Evolutionary conservation across 2,888 invertebrate genomes (phyloP), one percentile per base, ranked within the genome.

Genomic region (Arge pagana): DNA sequence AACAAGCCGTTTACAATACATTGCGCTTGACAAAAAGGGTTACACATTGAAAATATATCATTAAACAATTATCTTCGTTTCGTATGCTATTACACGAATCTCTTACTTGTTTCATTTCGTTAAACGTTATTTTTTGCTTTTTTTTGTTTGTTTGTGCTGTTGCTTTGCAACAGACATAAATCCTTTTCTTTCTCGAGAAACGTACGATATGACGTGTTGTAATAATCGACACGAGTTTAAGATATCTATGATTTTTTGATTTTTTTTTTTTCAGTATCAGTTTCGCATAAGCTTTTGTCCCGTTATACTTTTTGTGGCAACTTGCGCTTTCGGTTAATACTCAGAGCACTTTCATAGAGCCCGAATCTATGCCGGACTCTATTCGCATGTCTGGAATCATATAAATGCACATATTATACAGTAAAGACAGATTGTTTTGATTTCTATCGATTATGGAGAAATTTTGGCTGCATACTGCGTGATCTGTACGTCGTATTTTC

Each of bases 371-470:
- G 68, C 68, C 71, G 72, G 68, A 72, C 64, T 71, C 69, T 71
- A 71, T 70, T 69, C 67, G 70, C 68, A 68, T 65, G 71, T 73
- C 74, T 74, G 73, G 71, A 74, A 74, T 73, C 74, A 74, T 74
- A 74, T 74, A 74, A 74, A 74, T 72, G 67, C 67, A 74, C 72
- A 73, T 74, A 74, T 74, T 74, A 72, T 71, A 72, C 70, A 68
- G 64, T 72, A 74, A 72, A 68, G 59, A 64, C 60, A 63, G 60
- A 53, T 48, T 37, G 7, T 37, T 23, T 48, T 15, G 37, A 53
- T 64, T 56, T 42, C 16, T 8, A 42, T 50, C 45, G 30, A 26
- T 35, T 16, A 37, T 37, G 21, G 23, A 37, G 10, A 19, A n/a
- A 33, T 45, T 33, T 45, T 3, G 31, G 19, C 50, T 59, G 69